Evolutionary conservation across 2,113 vertebrate genomes (phyloP), one percentile per base, ranked within the genome.

Genomic region (Aplodontia rufa): DNA sequence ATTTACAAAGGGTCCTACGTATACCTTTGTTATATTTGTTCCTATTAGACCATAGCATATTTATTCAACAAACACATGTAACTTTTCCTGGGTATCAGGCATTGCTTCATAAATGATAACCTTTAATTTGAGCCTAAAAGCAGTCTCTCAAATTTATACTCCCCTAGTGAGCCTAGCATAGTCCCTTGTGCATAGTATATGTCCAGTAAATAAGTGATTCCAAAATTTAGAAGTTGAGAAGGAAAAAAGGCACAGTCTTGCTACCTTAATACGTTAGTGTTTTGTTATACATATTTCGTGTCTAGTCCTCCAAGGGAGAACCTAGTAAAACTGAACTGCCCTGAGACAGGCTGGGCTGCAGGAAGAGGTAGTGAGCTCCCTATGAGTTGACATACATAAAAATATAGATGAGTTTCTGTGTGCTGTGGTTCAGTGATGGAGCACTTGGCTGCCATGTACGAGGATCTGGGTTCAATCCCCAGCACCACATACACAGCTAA

Each of bases 21-120:
- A 32, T 92, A 28, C 12, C 26, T 95, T n/a, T 42, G 13, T 87
- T 93, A 76, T 6, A 40, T 60, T 79, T 83, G n/a, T 68, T 87
- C 26, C 19, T 69, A 35, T 49, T 87, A 64, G 53, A 74, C 58
- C 11, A 47, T 80, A 12, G 35, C 79, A 88, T 88, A 47, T 69
- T 84, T 88, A 84, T 78, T 84, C 75, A 60, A 74, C 40, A 87
- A 86, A 40, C 35, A 62, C 72, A 55, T 13, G 42, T 74, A 85
- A 2, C 30, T 87, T 87, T 90, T 90, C 55, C 30, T 79, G 90
- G 55, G 16, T 69, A 45, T 58, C 26, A 94, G 35, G 3, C 9
- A 75, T 87, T 90, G 55, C 40, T 90, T 92, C 75, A 92, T 72
- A 94, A 82, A 81, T 69, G 71, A 55, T 68, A 91, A 32, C 26